Evolutionary conservation across 2,797 vertebrate genomes (phyloP).

Genomic region (Dromococcyx pavoninus): DNA sequence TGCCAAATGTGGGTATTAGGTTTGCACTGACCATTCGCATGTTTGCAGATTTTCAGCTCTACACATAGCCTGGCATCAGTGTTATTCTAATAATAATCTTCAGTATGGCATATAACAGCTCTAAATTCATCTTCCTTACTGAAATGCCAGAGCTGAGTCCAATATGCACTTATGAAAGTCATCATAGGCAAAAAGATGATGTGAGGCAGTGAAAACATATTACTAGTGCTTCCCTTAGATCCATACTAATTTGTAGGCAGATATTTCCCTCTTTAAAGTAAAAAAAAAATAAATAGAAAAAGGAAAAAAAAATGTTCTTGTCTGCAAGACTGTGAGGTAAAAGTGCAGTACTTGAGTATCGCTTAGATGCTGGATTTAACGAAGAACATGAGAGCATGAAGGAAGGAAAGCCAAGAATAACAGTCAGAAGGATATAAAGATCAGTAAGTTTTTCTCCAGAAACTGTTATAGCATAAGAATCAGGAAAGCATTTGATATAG

Average conservation of each 20-base stretch:
- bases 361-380: not conserved
- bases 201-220: not conserved
- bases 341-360: not conserved
- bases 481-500: not conserved
- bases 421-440: not conserved
- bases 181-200: not conserved
- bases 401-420: slow-evolving; percentile 19
- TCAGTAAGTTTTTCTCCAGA: not conserved
- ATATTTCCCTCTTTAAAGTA: not conserved
- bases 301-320: not conserved
- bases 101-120: not conserved
- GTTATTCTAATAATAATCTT: slow-evolving; percentile 21
- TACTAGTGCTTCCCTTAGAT: not conserved
- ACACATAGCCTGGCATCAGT: not conserved
- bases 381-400: not conserved
- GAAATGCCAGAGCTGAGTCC: slow-evolving; percentile 4
- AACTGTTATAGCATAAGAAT: not conserved
- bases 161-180: not conserved
- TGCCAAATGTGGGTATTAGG: not conserved
- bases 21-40: not conserved
- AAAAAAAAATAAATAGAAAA: not conserved
- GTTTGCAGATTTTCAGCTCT: not conserved
- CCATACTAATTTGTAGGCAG: not conserved
- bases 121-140: not conserved
- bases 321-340: not conserved